These are phyloP conservation scores for Entomyzon cyanotis DNA, from an alignment of 2,113 vertebrate species.

Conservation along the genomic window DNA sequence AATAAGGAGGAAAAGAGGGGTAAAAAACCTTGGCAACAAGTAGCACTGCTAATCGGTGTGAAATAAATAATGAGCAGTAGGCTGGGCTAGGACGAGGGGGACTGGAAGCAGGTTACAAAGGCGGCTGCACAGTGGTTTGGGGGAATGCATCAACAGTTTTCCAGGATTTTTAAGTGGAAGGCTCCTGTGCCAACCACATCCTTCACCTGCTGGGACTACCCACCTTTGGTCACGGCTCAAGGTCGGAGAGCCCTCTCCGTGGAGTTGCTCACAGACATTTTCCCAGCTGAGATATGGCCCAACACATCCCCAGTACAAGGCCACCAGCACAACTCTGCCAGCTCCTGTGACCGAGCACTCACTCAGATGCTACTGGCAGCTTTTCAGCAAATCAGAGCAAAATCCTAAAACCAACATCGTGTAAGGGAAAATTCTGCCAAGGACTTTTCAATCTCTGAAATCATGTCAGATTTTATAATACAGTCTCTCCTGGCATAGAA, in stretches of 20 bases:
- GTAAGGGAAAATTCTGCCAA: background rate
- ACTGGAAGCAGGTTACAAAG: background rate
- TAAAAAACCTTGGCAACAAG: conserved; percentile 68
- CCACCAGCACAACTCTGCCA: background rate
- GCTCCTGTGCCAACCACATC: background rate
- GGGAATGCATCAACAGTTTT: background rate
- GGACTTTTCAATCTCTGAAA: background rate
- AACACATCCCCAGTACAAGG: background rate
- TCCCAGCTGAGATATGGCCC: background rate
- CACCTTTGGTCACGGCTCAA: background rate
- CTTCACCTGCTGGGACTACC: background rate
- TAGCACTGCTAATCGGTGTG: conserved; percentile 49
- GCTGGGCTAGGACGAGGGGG: fast-evolving
- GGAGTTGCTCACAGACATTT: background rate
- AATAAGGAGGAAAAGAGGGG: conserved; percentile 28
- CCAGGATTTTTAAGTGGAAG: background rate
- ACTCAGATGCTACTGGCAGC: background rate
- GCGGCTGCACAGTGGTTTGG: background rate
- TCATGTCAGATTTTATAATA: background rate
- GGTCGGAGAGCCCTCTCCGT: background rate
- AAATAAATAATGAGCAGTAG: background rate
- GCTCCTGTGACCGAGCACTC: background rate
- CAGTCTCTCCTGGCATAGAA: conserved; percentile 21
- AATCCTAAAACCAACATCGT: background rate
- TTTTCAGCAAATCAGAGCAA: conserved; percentile 28